Conservation (phyloP, 2,113 vertebrate species). For the Myotis yumanensis region DNA sequence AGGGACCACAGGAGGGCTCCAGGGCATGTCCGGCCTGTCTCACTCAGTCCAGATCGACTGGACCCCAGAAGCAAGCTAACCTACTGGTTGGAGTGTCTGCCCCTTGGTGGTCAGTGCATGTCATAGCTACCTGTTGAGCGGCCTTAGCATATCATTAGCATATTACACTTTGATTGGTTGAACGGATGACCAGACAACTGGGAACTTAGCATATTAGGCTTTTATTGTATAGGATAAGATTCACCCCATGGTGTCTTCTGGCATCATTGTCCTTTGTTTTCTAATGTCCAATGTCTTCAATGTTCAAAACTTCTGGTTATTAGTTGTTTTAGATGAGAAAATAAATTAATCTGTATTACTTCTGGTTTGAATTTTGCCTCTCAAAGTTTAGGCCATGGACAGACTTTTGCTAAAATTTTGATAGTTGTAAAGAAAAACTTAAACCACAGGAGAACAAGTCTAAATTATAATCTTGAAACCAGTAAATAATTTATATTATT, state of each 20-base stretch:
- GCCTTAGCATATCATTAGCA: too few species aligned
- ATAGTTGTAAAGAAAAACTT: neutral
- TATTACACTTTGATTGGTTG: too few species aligned
- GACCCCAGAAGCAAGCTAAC: too few species aligned
- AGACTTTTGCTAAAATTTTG: neutral
- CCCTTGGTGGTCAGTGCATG: too few species aligned
- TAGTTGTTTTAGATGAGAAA: neutral
- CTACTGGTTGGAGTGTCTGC: too few species aligned
- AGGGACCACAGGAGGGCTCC: too few species aligned
- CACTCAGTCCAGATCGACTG: too few species aligned
- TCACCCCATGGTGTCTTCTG: rapidly evolving
- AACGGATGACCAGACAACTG: too few species aligned
- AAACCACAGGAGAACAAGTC: neutral
- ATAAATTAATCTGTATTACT: neutral
- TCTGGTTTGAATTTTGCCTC: neutral
- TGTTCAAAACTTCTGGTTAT: neutral
- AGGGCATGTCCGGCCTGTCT: too few species aligned
- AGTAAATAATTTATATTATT: neutral
- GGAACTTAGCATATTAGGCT: too few species aligned
- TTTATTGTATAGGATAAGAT: too few species aligned
- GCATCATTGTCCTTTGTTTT: neutral
- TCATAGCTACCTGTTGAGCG: too few species aligned
- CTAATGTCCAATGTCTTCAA: neutral
- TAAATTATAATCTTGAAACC: neutral
- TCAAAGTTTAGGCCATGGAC: neutral